A percentile compares a stretch with the other conserved stretches of the same genome.
Conservation (phyloP, 2,888 invertebrate genomes). For the Salticus scenicus region DNA sequence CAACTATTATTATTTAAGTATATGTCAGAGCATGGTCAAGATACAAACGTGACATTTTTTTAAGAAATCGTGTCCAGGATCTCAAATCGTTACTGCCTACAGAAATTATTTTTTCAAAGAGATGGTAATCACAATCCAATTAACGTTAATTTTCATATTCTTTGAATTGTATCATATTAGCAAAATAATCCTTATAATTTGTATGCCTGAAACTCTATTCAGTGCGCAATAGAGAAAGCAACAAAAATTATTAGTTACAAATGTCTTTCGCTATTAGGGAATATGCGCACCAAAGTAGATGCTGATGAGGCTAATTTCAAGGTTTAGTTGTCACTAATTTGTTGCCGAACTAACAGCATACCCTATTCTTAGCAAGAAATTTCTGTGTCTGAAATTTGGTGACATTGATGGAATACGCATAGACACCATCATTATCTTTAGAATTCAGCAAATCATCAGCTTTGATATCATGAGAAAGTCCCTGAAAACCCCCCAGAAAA, state of each 20-base stretch:
- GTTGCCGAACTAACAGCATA: not conserved
- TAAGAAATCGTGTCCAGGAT: too few relatives aligned
- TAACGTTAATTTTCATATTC: too few relatives aligned
- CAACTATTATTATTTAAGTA: too few relatives aligned
- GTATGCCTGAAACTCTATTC: too few relatives aligned
- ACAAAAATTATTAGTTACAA: not conserved
- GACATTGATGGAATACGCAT: conserved; percentile 12
- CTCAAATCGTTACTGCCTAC: too few relatives aligned
- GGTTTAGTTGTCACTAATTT: not conserved
- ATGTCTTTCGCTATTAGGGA: not conserved
- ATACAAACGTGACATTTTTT: too few relatives aligned
- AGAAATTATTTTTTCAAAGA: too few relatives aligned
- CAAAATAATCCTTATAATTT: too few relatives aligned
- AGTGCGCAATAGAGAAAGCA: not conserved
- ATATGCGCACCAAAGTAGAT: not conserved
- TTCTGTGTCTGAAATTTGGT: not conserved
- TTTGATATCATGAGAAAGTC: not conserved
- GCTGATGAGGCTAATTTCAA: not conserved
- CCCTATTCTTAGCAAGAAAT: conserved; percentile 11
- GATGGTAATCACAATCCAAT: too few relatives aligned
- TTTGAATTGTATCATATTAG: too few relatives aligned
- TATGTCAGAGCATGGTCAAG: too few relatives aligned
- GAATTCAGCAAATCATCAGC: not conserved
- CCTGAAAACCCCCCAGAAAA: not conserved
- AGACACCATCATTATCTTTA: not conserved